Base-by-base conservation (phyloP, 2,888 invertebrate genomes). In the Coenonympha arcania region DNA sequence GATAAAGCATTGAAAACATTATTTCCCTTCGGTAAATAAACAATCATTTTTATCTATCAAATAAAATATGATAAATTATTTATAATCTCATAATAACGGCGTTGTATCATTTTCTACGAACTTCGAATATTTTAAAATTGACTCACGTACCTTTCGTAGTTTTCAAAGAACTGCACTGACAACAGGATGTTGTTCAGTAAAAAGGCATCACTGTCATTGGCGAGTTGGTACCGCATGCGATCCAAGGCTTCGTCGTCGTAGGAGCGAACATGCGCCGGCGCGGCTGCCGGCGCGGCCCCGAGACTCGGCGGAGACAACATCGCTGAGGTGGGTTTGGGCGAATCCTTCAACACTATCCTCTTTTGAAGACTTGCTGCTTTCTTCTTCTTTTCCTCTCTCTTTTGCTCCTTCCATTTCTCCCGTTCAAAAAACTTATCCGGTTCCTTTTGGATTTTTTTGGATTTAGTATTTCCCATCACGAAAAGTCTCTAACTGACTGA, bases 101-200 rank as follows among this genome's bases (percentile, higher is more conserved):
- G n/a, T 15, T 31, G 42, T 18, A 22, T 18, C 20, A 28, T 19
- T 48, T 45, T 50, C 45, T 11, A 13, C n/a, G 20, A 40, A 46
- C 36, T n/a, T n/a, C n/a, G n/a, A n/a, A n/a, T 26, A 11, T 28
- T 40, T 22, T 20, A 22, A 34, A 39, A 24, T 1, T 30, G 4
- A 0, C 15, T 43, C 28, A 45, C 89, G 87, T 74, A 94, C 94
- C 89, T 88, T 70, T 93, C 91, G 66, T 89, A 94, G 71, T 94
- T 92, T 58, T 91, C 90, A 64, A 93, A 93, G 78, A 95, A 94
- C 76, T 94, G 93, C 16, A 93, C 86, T 9, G 90, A 90, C 70
- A 94, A 87, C 47, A 93, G 83, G 49, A 93, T 88, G 69, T 94
- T 93, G 69, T 95, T 94, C 8, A 94, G 74, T 6, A 94, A 78